Base-by-base conservation (phyloP, 1,140 invertebrate species). In the Magallana angulata region DNA sequence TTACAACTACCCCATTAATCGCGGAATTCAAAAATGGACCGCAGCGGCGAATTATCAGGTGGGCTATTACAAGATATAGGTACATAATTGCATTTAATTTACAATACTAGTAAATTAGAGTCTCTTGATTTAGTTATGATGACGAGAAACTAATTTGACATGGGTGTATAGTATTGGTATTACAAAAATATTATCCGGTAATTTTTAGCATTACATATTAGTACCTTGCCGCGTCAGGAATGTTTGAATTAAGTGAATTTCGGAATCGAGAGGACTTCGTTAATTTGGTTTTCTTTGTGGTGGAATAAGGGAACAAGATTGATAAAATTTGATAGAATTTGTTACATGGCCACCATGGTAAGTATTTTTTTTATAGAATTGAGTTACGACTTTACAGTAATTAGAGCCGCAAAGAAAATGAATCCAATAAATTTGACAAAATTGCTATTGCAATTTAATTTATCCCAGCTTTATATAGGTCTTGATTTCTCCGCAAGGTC, bases 191-290 rank as follows among this genome's bases (percentile, higher is more conserved):
- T 48, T 64, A n/a, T 64, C 60, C 18, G 18, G 16, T n/a, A 64
- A 18, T n/a, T 64, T 64, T 18, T 7, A 24, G 60, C 16, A 76
- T 48, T 48, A 76, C 24, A 30, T 76, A 76, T 30, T 30, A 30
- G 68, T 76, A 76, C 24, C 36, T 76, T 76, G 24, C 36, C 68
- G 36, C 68, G 36, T 30, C 68, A 8, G 18, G 68, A 36, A 36
- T 30, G 85, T 90, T 88, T 90, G 85, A 56, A 60, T 84, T 88
- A 88, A 90, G 85, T 24, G 87, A 89, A 89, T 89, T 89, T 89
- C 82, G 24, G 71, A 76, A 30, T 82, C 68, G 85, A 82, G 30
- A 81, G 80, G 60, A 85, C 85, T 56, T 85, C 82, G 87, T 87
- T 84, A 89, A 57, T 88, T 57, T 18, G 58, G 87, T 48, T 48